A percentile compares a stretch with the other conserved stretches of the same genome.
Conservation (phyloP, 92 coral and sea anemone species). For the Phenganax stokvisi region DNA sequence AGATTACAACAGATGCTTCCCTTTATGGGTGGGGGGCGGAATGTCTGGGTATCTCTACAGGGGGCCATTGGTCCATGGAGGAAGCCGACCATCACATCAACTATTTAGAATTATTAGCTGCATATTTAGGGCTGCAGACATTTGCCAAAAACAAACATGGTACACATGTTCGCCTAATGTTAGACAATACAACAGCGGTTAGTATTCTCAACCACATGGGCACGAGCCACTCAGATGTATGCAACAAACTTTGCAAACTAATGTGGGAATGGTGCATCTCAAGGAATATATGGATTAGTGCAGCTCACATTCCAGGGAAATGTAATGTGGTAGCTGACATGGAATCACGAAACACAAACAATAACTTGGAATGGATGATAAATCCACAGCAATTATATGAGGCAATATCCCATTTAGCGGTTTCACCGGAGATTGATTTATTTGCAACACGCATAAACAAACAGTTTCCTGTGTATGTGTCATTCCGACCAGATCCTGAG, state of each 20-base stretch:
- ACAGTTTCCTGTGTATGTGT: neutral
- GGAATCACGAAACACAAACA: neutral
- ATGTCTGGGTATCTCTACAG: neutral
- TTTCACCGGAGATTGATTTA: neutral
- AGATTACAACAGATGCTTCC: neutral
- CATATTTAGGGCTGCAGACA: too few species aligned
- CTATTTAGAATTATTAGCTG: too few species aligned
- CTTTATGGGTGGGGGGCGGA: neutral
- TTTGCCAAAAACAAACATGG: neutral
- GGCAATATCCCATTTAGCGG: neutral
- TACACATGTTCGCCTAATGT: constrained; percentile 1
- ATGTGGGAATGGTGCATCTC: constrained; percentile 28
- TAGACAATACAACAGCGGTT: neutral
- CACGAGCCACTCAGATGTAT: constrained; percentile 17
- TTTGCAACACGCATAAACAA: neutral
- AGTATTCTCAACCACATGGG: constrained; percentile 13
- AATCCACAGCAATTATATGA: neutral
- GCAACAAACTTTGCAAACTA: neutral
- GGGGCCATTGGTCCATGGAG: neutral
- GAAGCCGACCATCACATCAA: too few species aligned
- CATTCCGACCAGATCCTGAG: neutral
- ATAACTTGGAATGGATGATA: constrained; percentile 5
- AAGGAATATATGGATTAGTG: constrained; percentile 7
- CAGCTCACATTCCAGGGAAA: neutral
- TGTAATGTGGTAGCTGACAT: neutral